phyloP scores from a whole-genome alignment of 2,888 invertebrate species.

The Folsomia candida region DNA sequence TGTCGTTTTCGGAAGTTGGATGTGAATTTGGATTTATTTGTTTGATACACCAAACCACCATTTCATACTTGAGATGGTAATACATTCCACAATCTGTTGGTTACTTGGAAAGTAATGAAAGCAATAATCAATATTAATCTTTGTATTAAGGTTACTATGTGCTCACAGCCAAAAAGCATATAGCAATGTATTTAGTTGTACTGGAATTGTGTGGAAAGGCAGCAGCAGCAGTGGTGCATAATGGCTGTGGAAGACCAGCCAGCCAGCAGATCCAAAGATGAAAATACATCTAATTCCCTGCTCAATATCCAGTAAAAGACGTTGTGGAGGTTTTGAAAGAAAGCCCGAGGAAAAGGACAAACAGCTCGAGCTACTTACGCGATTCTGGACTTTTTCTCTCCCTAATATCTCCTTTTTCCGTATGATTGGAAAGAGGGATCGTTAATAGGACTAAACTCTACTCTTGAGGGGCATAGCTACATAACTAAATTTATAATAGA shows the following conservation, averaged over 20 bases:
- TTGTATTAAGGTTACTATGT: neutral
- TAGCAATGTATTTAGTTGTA: too few relatives aligned
- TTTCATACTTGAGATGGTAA: neutral
- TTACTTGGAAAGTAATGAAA: neutral
- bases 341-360: neutral
- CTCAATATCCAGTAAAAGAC: neutral
- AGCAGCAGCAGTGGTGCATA: too few relatives aligned
- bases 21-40: neutral
- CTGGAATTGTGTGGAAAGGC: too few relatives aligned
- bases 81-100: neutral
- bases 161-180: too few relatives aligned
- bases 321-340: neutral
- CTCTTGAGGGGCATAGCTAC: neutral
- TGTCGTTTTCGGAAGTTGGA: neutral
- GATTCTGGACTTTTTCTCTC: neutral
- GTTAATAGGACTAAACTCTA: neutral
- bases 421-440: neutral
- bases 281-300: constrained; percentile 7
- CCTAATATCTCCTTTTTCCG: neutral
- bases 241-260: too few relatives aligned
- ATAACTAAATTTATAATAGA: neutral
- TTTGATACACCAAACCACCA: neutral
- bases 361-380: neutral
- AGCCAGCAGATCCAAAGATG: neutral
- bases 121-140: neutral